phyloP scores from a whole-genome alignment of 2,113 vertebrate genomes.

The Corydoras maculifer region DNA sequence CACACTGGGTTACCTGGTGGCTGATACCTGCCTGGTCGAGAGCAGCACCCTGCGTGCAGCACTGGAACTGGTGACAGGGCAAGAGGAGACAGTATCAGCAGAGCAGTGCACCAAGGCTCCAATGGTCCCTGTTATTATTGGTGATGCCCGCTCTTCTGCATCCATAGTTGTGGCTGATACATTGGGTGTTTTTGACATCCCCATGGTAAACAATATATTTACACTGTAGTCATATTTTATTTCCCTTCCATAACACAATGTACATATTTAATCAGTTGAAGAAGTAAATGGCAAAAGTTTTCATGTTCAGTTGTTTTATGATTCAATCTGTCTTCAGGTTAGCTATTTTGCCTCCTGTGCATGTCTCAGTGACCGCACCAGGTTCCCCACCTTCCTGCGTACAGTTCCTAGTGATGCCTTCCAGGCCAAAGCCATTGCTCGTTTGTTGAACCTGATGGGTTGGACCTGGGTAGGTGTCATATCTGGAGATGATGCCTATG shows the following conservation, averaged over 20 bases:
- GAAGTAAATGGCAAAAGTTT: too few relatives aligned
- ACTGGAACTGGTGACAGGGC: slow-evolving; percentile 44
- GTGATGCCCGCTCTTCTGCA: slow-evolving; percentile 45
- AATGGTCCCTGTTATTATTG: slow-evolving; percentile 47
- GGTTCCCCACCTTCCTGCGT: slow-evolving; percentile 47
- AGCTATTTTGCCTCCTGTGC: slow-evolving; percentile 49
- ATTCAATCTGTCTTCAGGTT: slow-evolving; percentile 32
- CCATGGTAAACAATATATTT: slow-evolving; percentile 44
- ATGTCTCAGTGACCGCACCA: slow-evolving; percentile 33
- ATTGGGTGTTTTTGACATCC: slow-evolving; percentile 51
- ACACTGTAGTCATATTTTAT: background rate
- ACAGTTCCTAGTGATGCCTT: slow-evolving; percentile 53
- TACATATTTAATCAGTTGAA: too few relatives aligned
- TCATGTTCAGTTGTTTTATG: background rate
- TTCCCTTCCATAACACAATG: background rate
- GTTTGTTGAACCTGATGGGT: slow-evolving; percentile 45
- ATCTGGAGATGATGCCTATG: slow-evolving; percentile 52
- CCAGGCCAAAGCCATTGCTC: slow-evolving; percentile 48
- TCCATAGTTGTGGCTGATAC: slow-evolving; percentile 52
- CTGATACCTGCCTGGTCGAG: slow-evolving; percentile 54
- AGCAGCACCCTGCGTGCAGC: slow-evolving; percentile 46
- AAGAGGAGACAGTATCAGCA: slow-evolving; percentile 24
- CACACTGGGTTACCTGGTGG: slow-evolving; percentile 46
- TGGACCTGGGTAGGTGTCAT: slow-evolving; percentile 55
- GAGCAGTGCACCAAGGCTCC: slow-evolving; percentile 32